Base-by-base conservation (phyloP, 2,113 vertebrate species). In the Mustela nigripes region DNA sequence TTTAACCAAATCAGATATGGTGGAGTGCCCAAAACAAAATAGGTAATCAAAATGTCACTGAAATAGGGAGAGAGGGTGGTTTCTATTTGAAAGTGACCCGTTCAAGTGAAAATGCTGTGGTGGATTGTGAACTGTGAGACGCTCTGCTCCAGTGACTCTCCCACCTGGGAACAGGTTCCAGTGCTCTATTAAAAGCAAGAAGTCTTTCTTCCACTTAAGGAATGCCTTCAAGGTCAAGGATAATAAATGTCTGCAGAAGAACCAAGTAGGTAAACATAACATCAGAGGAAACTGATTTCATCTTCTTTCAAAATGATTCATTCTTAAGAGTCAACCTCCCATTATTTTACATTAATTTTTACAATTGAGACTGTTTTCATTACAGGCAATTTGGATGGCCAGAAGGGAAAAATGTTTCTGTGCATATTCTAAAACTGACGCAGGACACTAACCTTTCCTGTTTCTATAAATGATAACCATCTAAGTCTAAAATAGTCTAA, bases 271-370 rank as follows among this genome's bases (percentile, higher is more conserved):
- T 88, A 73, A 94, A 94, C 39, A 87, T 80, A 39, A 10, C 10
- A 42, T 86, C 36, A 10, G 26, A 95, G 56, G n/a, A 95, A 91
- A 74, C 18, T 92, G 14, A 69, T 93, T 65, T 95, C 22, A 82
- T 4, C 73, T 87, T 73, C 62, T 89, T 92, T 82, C 42, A 95
- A 91, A 94, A 80, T 36, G 56, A 26, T 80, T 48, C 92, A 4
- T 85, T 83, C 62, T 26, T 62, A 62, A 62, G 60, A 62, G 5
- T 89, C n/a, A 58, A 53, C 0, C 9, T 94, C 33, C 63, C 12
- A 42, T 89, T 94, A 83, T 79, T 96, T 87, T 56, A 48, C 71
- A 60, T 74, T 95, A 74, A 88, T 96, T 92, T 93, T 83, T 92
- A 82, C 86, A 84, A 82, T 28, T 36, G 63, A 97, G 69, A 58